These are phyloP conservation scores for Zaprionus lachaisei DNA, from an alignment of 1,140 invertebrate genomes.

Conservation along the genomic window DNA sequence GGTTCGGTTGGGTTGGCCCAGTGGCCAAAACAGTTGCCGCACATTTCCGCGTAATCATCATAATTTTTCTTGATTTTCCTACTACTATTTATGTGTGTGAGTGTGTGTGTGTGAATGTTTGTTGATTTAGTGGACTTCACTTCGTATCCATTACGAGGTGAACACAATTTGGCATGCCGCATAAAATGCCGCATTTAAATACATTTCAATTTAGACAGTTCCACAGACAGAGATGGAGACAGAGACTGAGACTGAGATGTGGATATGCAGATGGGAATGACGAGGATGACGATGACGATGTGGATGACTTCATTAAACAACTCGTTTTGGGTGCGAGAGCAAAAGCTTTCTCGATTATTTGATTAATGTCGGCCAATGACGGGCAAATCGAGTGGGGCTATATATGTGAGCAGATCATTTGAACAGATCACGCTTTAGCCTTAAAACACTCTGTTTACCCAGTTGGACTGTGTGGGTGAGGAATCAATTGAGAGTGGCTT, in stretches of 20 bases:
- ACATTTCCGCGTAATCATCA: constrained; percentile 80
- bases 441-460: background rate
- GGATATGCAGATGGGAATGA: background rate
- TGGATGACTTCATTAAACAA: constrained; percentile 68
- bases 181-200: constrained; percentile 70
- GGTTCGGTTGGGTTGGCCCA: constrained; percentile 33
- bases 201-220: constrained; percentile 75
- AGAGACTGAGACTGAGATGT: background rate
- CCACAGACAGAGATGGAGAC: constrained; percentile 3
- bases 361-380: constrained; percentile 59
- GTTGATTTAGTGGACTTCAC: constrained; percentile 58
- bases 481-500: background rate
- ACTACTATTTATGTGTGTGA: constrained; percentile 36
- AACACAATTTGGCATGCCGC: constrained; percentile 58
- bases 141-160: constrained; percentile 28
- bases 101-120: constrained; percentile 31
- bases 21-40: constrained; percentile 73
- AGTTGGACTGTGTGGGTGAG: background rate
- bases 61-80: constrained; percentile 71
- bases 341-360: constrained; percentile 50
- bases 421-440: constrained; percentile 9
- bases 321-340: constrained; percentile 37
- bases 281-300: constrained; percentile 7
- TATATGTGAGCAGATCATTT: constrained; percentile 10
- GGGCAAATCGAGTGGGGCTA: constrained; percentile 26